A percentile compares a stretch with the other conserved stretches of the same genome.
Evolutionary conservation across 1,140 invertebrate genomes (phyloP).

Genomic region (Rhizoglyphus robini): DNA sequence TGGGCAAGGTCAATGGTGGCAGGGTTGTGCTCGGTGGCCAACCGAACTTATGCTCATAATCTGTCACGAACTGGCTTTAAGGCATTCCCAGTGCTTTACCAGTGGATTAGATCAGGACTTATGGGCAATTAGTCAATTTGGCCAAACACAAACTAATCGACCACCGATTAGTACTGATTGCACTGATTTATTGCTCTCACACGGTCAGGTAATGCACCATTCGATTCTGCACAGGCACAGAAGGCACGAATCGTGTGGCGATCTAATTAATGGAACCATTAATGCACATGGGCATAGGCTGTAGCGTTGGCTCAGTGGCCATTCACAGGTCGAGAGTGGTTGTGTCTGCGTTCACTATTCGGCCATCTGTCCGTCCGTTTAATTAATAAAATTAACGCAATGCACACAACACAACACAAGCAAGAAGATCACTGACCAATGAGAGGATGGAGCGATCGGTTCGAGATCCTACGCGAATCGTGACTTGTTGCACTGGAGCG

Average conservation of each 20-base stretch:
- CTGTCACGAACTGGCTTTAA: slow-evolving; percentile 1
- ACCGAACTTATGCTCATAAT: too few species aligned
- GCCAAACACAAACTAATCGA: too few species aligned
- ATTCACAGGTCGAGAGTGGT: neutral
- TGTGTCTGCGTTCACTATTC: neutral
- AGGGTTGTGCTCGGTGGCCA: neutral
- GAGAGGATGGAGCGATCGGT: neutral
- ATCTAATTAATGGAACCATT: slow-evolving; percentile 12
- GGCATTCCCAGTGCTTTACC: neutral
- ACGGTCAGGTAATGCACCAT: neutral
- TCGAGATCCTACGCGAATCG: slow-evolving; percentile 15
- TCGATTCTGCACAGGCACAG: neutral
- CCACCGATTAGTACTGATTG: too few species aligned
- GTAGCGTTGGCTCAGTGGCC: too few species aligned
- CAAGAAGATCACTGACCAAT: neutral
- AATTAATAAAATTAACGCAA: slow-evolving; percentile 15
- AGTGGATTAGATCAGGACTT: slow-evolving; percentile 7
- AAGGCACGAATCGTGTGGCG: neutral
- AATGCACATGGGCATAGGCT: neutral
- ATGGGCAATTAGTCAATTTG: neutral
- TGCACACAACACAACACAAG: neutral
- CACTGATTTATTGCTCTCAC: neutral
- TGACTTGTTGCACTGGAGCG: neutral
- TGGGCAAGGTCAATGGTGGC: neutral
- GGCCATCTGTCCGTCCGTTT: neutral